These are phyloP conservation scores for Phoebastria nigripes DNA, from an alignment of 2,797 vertebrate species.

Conservation along the genomic window DNA sequence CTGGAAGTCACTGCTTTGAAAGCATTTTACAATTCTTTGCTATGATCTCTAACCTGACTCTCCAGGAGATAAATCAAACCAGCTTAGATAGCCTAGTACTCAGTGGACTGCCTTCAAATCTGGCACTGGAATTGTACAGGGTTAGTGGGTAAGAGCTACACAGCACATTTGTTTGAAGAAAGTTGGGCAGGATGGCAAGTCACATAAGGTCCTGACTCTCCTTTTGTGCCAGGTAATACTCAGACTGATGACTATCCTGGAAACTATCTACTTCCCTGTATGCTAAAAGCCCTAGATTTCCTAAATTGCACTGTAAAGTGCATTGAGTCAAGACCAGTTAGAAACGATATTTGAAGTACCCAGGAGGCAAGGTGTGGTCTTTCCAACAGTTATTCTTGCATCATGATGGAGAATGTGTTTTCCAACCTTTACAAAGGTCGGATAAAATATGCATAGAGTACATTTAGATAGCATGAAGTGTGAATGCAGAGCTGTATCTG, in stretches of 20 bases:
- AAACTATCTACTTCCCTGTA: not conserved
- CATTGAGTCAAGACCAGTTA: not conserved
- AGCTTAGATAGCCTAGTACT: not conserved
- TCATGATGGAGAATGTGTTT: not conserved
- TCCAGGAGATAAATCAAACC: not conserved
- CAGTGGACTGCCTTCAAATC: not conserved
- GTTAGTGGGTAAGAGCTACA: not conserved
- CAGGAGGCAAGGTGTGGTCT: not conserved
- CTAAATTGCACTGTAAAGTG: not conserved
- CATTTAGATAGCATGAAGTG: not conserved
- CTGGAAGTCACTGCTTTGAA: not conserved
- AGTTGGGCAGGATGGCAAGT: not conserved
- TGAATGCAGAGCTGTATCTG: not conserved
- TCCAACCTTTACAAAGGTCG: slow-evolving; percentile 43
- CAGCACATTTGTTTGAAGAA: not conserved
- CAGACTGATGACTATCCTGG: not conserved
- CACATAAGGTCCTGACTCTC: not conserved
- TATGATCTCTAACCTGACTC: not conserved
- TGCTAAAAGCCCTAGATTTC: not conserved
- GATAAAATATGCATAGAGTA: slow-evolving; percentile 39
- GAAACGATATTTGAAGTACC: not conserved
- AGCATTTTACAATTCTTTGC: not conserved
- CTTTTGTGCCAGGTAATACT: not conserved
- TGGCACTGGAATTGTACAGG: not conserved
- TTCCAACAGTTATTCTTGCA: not conserved